A percentile compares a stretch with the other conserved stretches of the same genome.
Conservation (phyloP, 1,140 invertebrate species). For the Melitaea cinxia region DNA sequence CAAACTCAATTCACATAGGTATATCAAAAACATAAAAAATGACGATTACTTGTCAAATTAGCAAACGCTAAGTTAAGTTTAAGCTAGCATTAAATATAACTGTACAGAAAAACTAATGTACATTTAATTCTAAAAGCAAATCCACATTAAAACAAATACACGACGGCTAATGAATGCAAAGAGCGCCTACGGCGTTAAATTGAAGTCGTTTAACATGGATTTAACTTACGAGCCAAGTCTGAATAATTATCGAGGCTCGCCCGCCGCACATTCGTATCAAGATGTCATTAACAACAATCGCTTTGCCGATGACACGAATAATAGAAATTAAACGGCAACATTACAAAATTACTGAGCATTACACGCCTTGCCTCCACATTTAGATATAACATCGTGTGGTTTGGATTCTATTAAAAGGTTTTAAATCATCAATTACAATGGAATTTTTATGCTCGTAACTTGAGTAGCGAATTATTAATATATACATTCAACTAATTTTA, state of each 20-base stretch:
- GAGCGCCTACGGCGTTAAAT: slow-evolving; percentile 45
- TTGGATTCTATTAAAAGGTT: neutral
- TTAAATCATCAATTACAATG: neutral
- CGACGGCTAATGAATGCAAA: slow-evolving; percentile 50
- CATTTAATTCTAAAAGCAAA: slow-evolving; percentile 32
- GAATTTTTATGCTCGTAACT: neutral
- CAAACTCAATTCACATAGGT: too few species aligned
- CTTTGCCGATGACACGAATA: slow-evolving; percentile 2
- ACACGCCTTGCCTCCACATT: neutral
- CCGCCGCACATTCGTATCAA: slow-evolving; percentile 17
- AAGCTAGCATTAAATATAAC: neutral
- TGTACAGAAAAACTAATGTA: slow-evolving; percentile 23
- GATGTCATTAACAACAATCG: slow-evolving; percentile 13
- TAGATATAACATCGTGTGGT: neutral
- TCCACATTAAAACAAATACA: slow-evolving; percentile 27
- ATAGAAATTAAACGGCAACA: neutral
- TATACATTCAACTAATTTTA: neutral
- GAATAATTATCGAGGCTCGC: slow-evolving; percentile 34
- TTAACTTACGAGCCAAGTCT: slow-evolving; percentile 28
- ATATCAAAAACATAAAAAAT: too few species aligned
- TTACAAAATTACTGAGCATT: neutral
- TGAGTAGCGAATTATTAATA: neutral
- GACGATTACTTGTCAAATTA: too few species aligned
- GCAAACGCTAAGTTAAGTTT: too few species aligned
- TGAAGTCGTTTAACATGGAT: slow-evolving; percentile 37